Percentiles rank a stretch among this genome's conserved stretches.
Evolutionary conservation across 2,888 invertebrate genomes (phyloP).

Genomic region (Caenorhabditis sp.): DNA sequence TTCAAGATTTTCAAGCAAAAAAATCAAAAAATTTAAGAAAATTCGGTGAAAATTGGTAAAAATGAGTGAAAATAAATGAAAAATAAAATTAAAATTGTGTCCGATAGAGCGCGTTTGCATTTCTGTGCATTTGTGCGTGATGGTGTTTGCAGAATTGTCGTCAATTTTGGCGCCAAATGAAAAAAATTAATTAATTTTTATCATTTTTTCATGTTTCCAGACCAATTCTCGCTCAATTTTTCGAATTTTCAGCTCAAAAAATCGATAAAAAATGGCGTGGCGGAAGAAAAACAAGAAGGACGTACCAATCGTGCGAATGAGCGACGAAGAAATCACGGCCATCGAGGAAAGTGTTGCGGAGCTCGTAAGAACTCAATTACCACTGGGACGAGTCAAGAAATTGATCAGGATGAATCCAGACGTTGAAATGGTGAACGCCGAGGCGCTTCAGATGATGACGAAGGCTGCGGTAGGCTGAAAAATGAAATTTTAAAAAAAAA

Average conservation of each 20-base stretch:
- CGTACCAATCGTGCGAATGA: conserved; percentile 39
- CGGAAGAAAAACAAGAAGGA: conserved; percentile 46
- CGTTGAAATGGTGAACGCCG: conserved; percentile 68
- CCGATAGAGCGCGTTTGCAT: conserved; percentile 17
- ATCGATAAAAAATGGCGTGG: conserved; percentile 40
- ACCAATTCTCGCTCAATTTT: conserved; percentile 2
- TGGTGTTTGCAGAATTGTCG: conserved; percentile 31
- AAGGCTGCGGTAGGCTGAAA: conserved; percentile 70
- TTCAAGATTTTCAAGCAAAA: neutral
- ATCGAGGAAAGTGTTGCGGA: conserved; percentile 52
- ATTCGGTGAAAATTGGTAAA: conserved; percentile 10
- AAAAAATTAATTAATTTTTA: conserved; percentile 1
- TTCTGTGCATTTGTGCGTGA: conserved; percentile 19
- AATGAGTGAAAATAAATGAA: too few species aligned
- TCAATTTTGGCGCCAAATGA: conserved; percentile 21
- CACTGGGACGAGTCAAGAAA: conserved; percentile 67
- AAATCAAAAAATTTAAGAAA: neutral
- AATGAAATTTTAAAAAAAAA: neutral
- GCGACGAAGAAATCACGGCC: conserved; percentile 37
- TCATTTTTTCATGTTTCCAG: too few species aligned
- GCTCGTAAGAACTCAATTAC: conserved; percentile 63
- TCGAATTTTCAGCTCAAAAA: conserved; percentile 17
- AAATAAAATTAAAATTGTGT: too few species aligned
- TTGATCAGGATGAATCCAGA: conserved; percentile 70
- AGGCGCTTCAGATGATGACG: conserved; percentile 72